Conservation (phyloP, 2,113 vertebrate genomes). For the Sander lucioperca region DNA sequence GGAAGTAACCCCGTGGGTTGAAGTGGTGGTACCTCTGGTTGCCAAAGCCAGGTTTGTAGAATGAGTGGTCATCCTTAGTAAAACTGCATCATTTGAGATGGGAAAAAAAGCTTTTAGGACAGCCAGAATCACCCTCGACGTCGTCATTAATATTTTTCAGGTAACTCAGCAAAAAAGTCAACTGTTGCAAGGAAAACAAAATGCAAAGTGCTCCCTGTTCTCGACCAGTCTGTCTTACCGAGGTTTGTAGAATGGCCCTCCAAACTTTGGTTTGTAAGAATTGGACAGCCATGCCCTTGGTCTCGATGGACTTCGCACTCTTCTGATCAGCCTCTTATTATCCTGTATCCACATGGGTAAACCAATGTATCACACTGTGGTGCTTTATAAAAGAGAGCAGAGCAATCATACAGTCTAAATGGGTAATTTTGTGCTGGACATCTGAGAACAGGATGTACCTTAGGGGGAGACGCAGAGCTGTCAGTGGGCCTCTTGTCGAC, state of each 20-base stretch:
- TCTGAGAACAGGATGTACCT: conserved; percentile 40
- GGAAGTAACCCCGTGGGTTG: neutral
- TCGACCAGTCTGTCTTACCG: conserved; percentile 51
- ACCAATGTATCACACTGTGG: neutral
- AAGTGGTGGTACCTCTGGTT: conserved; percentile 53
- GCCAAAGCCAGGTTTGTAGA: conserved; percentile 57
- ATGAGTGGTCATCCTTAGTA: conserved; percentile 57
- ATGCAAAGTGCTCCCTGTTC: neutral
- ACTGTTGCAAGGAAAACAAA: neutral
- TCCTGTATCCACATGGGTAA: conserved; percentile 44
- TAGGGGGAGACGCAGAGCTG: neutral
- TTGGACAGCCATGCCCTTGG: conserved; percentile 37
- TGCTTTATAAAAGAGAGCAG: neutral
- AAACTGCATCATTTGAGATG: conserved; percentile 48
- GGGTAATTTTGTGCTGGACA: neutral
- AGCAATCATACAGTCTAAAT: neutral
- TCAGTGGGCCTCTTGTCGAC: conserved; percentile 34
- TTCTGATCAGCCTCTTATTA: conserved; percentile 59
- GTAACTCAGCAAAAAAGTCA: neutral
- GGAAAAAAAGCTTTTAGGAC: neutral
- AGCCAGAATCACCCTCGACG: neutral
- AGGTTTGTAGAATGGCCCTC: conserved; percentile 38
- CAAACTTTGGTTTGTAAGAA: conserved; percentile 65
- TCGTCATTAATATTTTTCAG: neutral
- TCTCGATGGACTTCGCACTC: conserved; percentile 67